Percentiles rank a stretch among this genome's conserved stretches.
These are phyloP conservation scores for Anastatus disparis DNA, from an alignment of 1,140 invertebrate genomes.

Conservation along the genomic window DNA sequence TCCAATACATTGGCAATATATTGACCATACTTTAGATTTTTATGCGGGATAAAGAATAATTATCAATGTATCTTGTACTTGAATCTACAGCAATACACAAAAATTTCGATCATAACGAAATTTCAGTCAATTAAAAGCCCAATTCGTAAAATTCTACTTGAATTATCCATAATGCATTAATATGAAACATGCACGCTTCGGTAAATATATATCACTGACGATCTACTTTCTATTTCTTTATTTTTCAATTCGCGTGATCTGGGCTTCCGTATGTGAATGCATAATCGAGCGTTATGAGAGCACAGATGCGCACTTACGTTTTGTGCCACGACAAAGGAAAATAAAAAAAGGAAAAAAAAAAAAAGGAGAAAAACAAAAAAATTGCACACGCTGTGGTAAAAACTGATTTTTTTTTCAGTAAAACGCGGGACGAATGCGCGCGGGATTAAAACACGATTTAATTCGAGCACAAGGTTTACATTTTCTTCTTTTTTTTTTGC, in stretches of 20 bases:
- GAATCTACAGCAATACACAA: too few species aligned
- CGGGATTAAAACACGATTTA: conserved; percentile 17
- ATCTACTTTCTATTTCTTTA: not conserved
- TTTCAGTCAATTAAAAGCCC: not conserved
- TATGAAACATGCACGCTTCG: not conserved
- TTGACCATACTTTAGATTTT: too few species aligned
- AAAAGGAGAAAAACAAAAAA: too few species aligned
- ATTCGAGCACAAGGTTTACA: not conserved
- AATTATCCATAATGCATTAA: conserved; percentile 30
- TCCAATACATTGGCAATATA: too few species aligned
- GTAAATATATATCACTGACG: not conserved
- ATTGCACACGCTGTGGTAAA: not conserved
- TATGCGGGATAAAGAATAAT: too few species aligned
- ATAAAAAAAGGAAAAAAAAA: too few species aligned
- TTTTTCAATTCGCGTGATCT: not conserved
- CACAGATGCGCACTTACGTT: not conserved
- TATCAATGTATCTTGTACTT: too few species aligned
- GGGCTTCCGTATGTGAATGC: conserved; percentile 7
- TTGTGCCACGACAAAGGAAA: not conserved
- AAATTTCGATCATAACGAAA: too few species aligned
- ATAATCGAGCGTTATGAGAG: conserved; percentile 11
- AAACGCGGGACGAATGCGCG: too few species aligned
- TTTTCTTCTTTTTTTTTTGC: conserved; percentile 6
- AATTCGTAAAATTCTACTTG: not conserved
- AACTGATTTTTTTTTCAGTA: conserved; percentile 25